A percentile compares a stretch with the other conserved stretches of the same genome.
Evolutionary conservation across 64 coral and sea anemone species (phyloP).

Genomic region (Stichodactyla mertensii): DNA sequence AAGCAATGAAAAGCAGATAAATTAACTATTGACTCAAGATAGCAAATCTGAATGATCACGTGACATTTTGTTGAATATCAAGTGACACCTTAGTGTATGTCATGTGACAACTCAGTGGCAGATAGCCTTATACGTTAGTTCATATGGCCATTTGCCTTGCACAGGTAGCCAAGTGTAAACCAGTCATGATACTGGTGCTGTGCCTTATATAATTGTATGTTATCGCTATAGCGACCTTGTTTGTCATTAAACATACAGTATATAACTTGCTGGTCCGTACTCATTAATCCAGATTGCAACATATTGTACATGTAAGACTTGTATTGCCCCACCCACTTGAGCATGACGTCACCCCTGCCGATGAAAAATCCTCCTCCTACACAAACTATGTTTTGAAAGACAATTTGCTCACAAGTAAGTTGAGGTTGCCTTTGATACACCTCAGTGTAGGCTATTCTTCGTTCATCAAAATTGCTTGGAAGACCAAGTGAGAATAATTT

Average conservation of each 20-base stretch:
- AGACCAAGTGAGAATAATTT: not conserved
- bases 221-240: not conserved
- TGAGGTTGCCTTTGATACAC: not conserved
- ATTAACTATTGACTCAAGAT: too few relatives aligned
- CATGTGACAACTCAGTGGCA: not conserved
- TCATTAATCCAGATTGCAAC: conserved; percentile 5
- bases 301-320: not conserved
- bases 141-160: not conserved
- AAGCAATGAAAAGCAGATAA: too few relatives aligned
- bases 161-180: conserved; percentile 17
- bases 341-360: conserved; percentile 7
- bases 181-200: not conserved
- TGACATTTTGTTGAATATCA: too few relatives aligned
- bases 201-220: not conserved
- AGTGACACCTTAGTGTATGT: not conserved
- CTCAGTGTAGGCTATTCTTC: not conserved
- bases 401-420: not conserved
- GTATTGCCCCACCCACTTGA: not conserved
- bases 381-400: not conserved
- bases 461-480: not conserved
- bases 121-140: not conserved
- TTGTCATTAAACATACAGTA: not conserved
- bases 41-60: too few relatives aligned
- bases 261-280: conserved; percentile 1
- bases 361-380: conserved; percentile 13